A percentile compares a stretch with the other conserved stretches of the same genome.
phyloP scores from a whole-genome alignment of 2,888 invertebrate genomes.

The Eilema caniola region DNA sequence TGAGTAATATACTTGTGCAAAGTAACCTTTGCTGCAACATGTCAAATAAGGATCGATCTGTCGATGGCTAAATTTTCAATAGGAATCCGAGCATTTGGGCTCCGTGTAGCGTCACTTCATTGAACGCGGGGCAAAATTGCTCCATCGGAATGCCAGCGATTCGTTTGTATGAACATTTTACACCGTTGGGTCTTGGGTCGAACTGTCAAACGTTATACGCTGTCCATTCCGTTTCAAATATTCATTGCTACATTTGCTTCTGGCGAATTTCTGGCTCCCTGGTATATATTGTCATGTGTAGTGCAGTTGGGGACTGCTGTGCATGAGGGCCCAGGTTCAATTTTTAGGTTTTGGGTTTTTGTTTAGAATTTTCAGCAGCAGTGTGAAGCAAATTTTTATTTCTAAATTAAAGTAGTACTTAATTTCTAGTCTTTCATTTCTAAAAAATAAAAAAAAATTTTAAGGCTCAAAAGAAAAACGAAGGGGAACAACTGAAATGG shows the following conservation, averaged over 20 bases:
- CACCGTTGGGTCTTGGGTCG: neutral
- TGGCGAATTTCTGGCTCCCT: neutral
- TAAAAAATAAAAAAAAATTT: too few relatives aligned
- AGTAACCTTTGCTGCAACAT: neutral
- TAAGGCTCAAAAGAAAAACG: too few relatives aligned
- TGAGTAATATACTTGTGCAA: too few relatives aligned
- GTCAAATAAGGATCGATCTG: neutral
- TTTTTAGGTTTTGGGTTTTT: too few relatives aligned
- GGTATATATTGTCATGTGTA: neutral
- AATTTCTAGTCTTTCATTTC: too few relatives aligned
- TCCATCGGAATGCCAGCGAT: neutral
- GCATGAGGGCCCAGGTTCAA: neutral
- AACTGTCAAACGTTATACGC: neutral
- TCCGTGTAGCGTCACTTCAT: neutral
- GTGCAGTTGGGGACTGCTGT: neutral
- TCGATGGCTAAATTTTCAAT: neutral
- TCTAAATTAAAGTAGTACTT: too few relatives aligned
- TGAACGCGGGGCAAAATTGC: neutral
- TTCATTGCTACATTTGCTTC: neutral
- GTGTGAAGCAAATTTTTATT: too few relatives aligned
- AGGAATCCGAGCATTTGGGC: neutral
- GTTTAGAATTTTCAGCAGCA: too few relatives aligned
- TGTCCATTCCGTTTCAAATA: neutral
- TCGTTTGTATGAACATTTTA: neutral
- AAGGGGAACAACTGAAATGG: too few relatives aligned